Percentiles rank a stretch among this genome's conserved stretches.
Evolutionary conservation across 2,113 vertebrate genomes (phyloP).

Genomic region (Centropus unirufus): DNA sequence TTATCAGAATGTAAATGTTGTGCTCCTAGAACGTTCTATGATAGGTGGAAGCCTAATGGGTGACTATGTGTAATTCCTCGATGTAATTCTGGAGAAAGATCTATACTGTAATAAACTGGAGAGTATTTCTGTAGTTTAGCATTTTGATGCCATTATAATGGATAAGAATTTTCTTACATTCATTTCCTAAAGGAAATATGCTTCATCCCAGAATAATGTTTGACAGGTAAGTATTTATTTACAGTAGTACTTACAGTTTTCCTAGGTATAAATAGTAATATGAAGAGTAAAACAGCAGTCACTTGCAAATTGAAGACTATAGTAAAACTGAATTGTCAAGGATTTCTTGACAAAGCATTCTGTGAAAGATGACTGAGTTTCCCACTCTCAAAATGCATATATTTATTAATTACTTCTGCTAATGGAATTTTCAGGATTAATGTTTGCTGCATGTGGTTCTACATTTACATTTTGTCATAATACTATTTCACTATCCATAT

Average conservation of each 20-base stretch:
- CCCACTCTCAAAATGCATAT: background rate
- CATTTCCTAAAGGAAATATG: constrained; percentile 38
- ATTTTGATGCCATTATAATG: constrained; percentile 16
- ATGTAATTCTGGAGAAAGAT: background rate
- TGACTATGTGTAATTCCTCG: background rate
- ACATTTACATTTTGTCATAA: background rate
- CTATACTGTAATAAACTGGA: background rate
- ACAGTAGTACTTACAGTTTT: background rate
- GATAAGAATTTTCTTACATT: constrained; percentile 13
- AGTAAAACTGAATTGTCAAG: background rate
- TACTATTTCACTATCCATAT: background rate
- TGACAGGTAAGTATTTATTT: constrained; percentile 45
- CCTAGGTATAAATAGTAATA: background rate
- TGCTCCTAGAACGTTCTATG: background rate
- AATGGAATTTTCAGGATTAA: background rate
- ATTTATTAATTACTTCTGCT: background rate
- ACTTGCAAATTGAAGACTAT: background rate
- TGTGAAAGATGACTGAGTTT: background rate
- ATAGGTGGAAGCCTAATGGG: background rate
- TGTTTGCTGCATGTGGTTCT: background rate
- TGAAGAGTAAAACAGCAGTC: background rate
- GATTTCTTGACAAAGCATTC: background rate
- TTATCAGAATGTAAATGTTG: background rate
- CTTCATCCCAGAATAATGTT: constrained; percentile 17
- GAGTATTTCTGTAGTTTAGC: background rate